Evolutionary conservation across 2,797 vertebrate genomes (phyloP), one percentile per base, ranked within the genome.

Genomic region (Sebastes goodei): DNA sequence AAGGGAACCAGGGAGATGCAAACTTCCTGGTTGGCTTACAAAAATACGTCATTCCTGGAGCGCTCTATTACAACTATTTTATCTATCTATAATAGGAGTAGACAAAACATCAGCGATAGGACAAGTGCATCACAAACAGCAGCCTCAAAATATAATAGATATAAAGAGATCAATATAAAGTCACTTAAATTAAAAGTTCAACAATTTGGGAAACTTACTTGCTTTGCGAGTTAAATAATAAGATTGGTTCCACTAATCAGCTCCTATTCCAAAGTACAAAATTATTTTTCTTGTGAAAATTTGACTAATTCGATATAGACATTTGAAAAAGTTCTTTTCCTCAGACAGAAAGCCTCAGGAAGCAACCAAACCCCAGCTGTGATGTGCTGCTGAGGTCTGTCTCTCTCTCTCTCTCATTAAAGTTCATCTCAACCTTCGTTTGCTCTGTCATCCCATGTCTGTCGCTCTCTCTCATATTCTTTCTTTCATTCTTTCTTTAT

Each of bases 341-440:
- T 78, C 57, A 38, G 11, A 72, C 59, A 74, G 35, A 78, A 80
- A 75, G 66, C 76, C 64, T 82, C 33, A 10, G 73, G 76, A 89
- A 80, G 63, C 46, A 23, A 68, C 42, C 56, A 61, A 72, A 80
- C 86, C 78, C 82, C 78, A 79, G 63, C 85, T 74, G 86, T 67
- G 59, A 85, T 56, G 56, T 74, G 67, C 74, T 72, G 74, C 77
- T 56, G 76, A 71, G 76, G 66, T 81, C 64, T 60, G 42, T 68
- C 55, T 82, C 60, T 86, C 84, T 84, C 84, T 84, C 63, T 49
- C 56, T 66, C 82, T 86, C 76, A 86, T 86, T 87, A 75, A 76
- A 83, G 77, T 71, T 82, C 53, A 71, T 84, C 81, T 84, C 63
- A 76, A 80, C 77, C 78, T 64, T 76, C 20, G 20, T 80, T 79